phyloP scores from a whole-genome alignment of 2,888 invertebrate genomes.

The Hipparchia sbordonii region DNA sequence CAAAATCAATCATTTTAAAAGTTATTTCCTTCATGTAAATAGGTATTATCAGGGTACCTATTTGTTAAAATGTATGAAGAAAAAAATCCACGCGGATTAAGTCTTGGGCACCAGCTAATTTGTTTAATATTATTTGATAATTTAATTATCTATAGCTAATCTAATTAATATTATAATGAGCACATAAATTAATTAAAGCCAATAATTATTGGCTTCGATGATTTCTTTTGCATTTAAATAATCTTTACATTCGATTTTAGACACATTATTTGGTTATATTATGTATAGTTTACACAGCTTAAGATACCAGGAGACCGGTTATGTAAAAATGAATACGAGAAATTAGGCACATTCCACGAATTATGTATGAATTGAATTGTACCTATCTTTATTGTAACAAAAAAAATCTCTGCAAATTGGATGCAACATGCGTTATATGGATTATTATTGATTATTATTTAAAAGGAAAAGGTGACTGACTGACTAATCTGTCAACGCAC shows the following conservation, averaged over 20 bases:
- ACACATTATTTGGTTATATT: neutral
- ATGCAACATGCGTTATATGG: neutral
- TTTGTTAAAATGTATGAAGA: too few relatives aligned
- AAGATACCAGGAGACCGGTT: neutral
- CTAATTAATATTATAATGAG: neutral
- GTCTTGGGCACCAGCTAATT: too few relatives aligned
- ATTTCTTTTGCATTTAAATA: neutral
- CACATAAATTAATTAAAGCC: neutral
- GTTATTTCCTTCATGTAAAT: too few relatives aligned
- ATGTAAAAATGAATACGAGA: neutral
- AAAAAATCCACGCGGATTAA: too few relatives aligned
- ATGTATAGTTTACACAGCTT: neutral
- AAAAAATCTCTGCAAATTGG: neutral
- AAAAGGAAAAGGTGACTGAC: too few relatives aligned
- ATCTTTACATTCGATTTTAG: neutral
- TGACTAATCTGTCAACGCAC: too few relatives aligned
- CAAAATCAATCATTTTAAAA: too few relatives aligned
- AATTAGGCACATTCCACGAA: neutral
- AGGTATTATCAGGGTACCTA: too few relatives aligned
- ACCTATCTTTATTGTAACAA: neutral
- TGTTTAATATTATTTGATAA: too few relatives aligned
- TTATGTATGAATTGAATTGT: neutral
- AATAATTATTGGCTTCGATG: neutral
- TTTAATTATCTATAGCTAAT: too few relatives aligned
- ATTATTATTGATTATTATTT: too few relatives aligned